A percentile compares a stretch with the other conserved stretches of the same genome.
phyloP scores from a whole-genome alignment of 30 jellyfish, hydroid and myxozoan genomes.

The Catostylus mosaicus region DNA sequence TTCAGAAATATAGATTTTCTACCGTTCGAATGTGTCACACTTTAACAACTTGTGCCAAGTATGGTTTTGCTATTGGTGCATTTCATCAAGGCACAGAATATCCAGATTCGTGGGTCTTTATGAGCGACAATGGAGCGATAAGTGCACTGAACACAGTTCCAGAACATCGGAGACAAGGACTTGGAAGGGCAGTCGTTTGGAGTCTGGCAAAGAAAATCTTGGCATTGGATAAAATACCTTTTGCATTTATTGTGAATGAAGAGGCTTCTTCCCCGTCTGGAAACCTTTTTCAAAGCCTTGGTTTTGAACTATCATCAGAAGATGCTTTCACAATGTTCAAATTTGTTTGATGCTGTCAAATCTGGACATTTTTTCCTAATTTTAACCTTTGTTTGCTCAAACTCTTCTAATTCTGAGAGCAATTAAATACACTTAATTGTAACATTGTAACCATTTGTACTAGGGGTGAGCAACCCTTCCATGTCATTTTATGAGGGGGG shows the following conservation, averaged over 20 bases:
- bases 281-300: slow-evolving; percentile 29
- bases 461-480: too few species aligned
- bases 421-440: too few species aligned
- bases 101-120: slow-evolving; percentile 57
- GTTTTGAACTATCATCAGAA: slow-evolving; percentile 33
- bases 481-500: too few species aligned
- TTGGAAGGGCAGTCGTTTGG: slow-evolving; percentile 49
- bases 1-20: slow-evolving; percentile 12
- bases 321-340: too few species aligned
- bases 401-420: too few species aligned
- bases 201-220: slow-evolving; percentile 8
- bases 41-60: slow-evolving; percentile 6
- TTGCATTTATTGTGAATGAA: slow-evolving; percentile 30
- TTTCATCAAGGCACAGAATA: slow-evolving; percentile 22
- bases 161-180: slow-evolving; percentile 50
- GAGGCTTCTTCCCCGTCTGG: slow-evolving; percentile 12
- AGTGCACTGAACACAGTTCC: slow-evolving; percentile 26
- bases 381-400: too few species aligned
- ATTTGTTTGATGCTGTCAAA: too few species aligned
- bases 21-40: not conserved
- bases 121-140: slow-evolving; percentile 22
- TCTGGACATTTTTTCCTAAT: too few species aligned
- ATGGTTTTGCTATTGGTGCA: slow-evolving; percentile 55
- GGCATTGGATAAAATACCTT: slow-evolving; percentile 16
- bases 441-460: too few species aligned